Base-by-base conservation (phyloP, 1,140 invertebrate species). In the Colletes gigas region DNA sequence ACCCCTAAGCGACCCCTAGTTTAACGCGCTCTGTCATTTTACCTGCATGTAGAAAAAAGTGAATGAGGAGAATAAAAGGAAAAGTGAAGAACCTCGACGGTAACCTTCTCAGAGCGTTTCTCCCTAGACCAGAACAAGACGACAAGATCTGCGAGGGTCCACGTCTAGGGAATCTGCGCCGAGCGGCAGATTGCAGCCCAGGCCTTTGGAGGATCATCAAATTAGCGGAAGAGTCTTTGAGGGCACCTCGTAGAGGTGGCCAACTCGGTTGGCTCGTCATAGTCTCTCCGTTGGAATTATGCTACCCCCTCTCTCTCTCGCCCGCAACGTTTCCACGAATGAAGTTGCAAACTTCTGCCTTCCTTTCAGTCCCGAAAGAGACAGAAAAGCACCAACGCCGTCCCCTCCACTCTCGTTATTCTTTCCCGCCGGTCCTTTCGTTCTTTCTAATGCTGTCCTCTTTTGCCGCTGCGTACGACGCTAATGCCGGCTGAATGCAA, bases 181-280 rank as follows among this genome's bases (percentile, higher is more conserved):
- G 89, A 89, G 90, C 89, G 88, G 90, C 90, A 90, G 91, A 91
- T 92, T 92, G 91, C 90, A 89, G 89, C 79, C 87, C 67, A 86
- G 86, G 88, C 81, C 89, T 92, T 89, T 92, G 89, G 91, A 93
- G 91, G 92, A 93, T 92, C 92, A 92, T 93, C 91, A 93, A 92
- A 93, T 93, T 93, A 93, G 91, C 89, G 88, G 83, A 89, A 92
- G 91, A 91, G 90, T 92, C 91, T 92, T 92, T 91, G 92, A 92
- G 89, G 90, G 87, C 86, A 85, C 88, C 88, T 89, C 86, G 84
- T 86, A 78, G 77, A 88, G 88, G 84, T 88, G 88, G 88, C 86
- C 88, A 88, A 87, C 89, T 86, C 85, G 85, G 77, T 76, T 80
- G 81, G 77, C 86, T 89, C 89, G 87, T 89, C 89, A 87, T 87